Evolutionary conservation across 2,888 invertebrate genomes (phyloP), one percentile per base, ranked within the genome.

Genomic region (Pediacus dermestoides): DNA sequence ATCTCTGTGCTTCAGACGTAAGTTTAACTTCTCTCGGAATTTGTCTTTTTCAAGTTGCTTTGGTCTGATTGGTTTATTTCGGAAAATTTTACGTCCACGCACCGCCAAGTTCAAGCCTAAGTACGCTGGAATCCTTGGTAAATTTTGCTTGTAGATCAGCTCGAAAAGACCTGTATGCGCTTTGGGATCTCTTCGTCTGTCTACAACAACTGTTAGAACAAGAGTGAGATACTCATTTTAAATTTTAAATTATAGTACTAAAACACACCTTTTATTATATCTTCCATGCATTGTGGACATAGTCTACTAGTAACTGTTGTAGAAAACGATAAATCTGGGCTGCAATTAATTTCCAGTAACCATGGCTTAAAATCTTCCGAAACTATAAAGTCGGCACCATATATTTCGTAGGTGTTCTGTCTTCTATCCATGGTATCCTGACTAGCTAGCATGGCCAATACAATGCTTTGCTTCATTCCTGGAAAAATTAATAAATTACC

Each of bases 321-420:
- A 1, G 88, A 88, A n/a, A 86, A 81, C 8, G 89, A 87, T 73
- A 95, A 78, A 70, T 92, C 88, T 0, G 95, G 94, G 68, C 91
- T 89, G 4, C 90, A 89, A 67, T 95, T 95, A 50, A 95, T 92
- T 70, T 95, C 95, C 50, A 95, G 86, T 2, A 95, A 74, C 92
- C 93, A 94, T 0, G 93, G 92, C 16, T 82, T 81, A 55, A 84
- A 86, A 57, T 88, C 85, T 39, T 91, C 87, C 28, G 88, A 85
- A 39, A 95, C 71, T 87, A 95, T 91, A 62, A 95, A 95, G 69
- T 95, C 95, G 1, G 94, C 94, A 9, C 95, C 95, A 57, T 92
- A 95, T 12, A 95, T 70, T 68, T 94, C 93, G 70, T 92, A 95
- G 34, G 91, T 90, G 53, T 90, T 89, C 57, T 79, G 76, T 33